phyloP scores from a whole-genome alignment of 2,888 invertebrate genomes.

The Limnephilus rhombicus region DNA sequence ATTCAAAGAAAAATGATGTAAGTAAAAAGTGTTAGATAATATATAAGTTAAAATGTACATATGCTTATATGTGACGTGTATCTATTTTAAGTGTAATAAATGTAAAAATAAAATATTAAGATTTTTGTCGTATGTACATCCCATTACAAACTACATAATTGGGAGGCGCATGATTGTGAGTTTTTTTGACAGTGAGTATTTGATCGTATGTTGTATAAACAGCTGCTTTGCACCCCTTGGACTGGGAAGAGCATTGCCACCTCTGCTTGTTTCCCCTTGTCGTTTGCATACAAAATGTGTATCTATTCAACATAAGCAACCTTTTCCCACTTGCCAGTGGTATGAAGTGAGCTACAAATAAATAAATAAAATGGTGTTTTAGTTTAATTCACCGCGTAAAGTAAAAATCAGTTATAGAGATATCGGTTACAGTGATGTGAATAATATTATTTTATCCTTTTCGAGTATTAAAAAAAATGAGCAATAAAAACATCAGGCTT shows the following conservation, averaged over 20 bases:
- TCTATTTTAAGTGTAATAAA: no score
- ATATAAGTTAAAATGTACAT: no score
- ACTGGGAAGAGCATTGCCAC: slow-evolving; percentile 6
- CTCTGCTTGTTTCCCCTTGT: neutral
- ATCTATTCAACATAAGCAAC: neutral
- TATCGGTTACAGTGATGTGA: neutral
- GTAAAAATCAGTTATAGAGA: neutral
- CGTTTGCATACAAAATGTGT: neutral
- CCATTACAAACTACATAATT: neutral
- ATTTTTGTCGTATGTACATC: neutral
- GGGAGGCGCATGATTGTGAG: slow-evolving; percentile 8
- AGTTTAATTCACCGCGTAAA: neutral
- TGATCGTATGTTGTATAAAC: neutral
- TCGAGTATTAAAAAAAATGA: no score
- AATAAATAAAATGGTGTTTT: neutral
- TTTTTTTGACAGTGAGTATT: neutral
- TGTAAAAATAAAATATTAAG: no score
- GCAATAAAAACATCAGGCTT: no score
- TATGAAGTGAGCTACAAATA: neutral
- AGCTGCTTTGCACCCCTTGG: neutral
- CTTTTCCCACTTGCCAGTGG: neutral
- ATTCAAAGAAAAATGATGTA: no score
- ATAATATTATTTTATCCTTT: neutral
- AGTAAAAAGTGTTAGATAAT: no score
- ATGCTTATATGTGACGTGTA: no score